Evolutionary conservation across 2,888 invertebrate species (phyloP).

Genomic region (Laspeyria flexula): DNA sequence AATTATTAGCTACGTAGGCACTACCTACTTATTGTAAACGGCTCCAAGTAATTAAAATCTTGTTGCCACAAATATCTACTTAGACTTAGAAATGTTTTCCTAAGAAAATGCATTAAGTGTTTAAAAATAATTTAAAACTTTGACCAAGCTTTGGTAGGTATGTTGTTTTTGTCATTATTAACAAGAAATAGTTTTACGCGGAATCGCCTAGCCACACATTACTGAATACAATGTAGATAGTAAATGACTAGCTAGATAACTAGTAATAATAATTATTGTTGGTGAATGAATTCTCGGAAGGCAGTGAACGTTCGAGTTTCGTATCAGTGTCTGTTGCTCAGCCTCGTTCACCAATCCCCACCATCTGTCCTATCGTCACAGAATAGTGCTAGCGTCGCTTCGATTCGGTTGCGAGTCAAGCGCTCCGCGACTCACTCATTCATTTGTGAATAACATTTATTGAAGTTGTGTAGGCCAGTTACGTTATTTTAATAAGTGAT

Average conservation of each 20-base stretch:
- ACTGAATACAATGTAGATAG: conserved; percentile 54
- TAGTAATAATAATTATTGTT: conserved; percentile 56
- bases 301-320: conserved; percentile 68
- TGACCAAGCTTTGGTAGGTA: neutral
- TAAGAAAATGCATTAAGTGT: no score
- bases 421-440: conserved; percentile 1
- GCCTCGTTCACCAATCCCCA: conserved; percentile 53
- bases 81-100: no score
- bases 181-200: conserved; percentile 34
- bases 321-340: conserved; percentile 54
- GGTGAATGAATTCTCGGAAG: conserved; percentile 78
- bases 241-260: conserved; percentile 64
- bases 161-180: conserved; percentile 3
- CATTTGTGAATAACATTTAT: conserved; percentile 17
- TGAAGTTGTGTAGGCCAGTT: neutral
- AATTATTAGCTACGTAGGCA: no score
- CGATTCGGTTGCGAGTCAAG: conserved; percentile 14
- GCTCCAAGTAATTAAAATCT: no score
- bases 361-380: conserved; percentile 19
- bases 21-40: no score
- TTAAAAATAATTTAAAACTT: neutral
- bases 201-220: conserved; percentile 44
- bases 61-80: no score
- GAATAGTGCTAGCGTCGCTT: conserved; percentile 15
- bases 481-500: neutral